Base-by-base conservation (phyloP, 2,888 invertebrate genomes). In the Buathra laborator region DNA sequence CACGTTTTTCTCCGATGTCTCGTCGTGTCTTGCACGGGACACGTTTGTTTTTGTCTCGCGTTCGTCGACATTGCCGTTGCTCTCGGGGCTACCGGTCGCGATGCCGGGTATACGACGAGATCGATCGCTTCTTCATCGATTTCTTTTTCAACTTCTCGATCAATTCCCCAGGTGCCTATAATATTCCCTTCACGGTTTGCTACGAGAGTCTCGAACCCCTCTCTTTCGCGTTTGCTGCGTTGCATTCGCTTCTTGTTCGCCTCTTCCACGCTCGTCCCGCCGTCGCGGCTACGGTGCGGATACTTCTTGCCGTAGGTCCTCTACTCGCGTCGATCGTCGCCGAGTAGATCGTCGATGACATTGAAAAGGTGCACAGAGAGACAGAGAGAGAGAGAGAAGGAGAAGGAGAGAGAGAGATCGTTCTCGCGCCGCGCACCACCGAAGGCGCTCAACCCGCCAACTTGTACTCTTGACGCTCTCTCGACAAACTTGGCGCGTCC, bases 41-140 rank as follows among this genome's bases (percentile, higher is more conserved):
- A 59, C 14, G 32, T 59, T 62, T 59, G 44, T 43, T 71, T 37
- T 32, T 16, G 85, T 86, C 81, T 85, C 79, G 78, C 84, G 84
- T 83, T 84, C 84, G 82, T 89, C 86, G 88, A 88, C 87, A 83
- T 86, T 80, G 78, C 87, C 86, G 82, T 77, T 24, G 24, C 24
- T 24, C 24, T 66, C 71, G 71, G 84, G 75, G 68, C 77, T 3
- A 24, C 72, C 83, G 66, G 4, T 78, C 81, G 80, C 56, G 79
- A 85, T 84, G 82, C 67, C 68, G 32, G 37, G 64, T 37, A 77
- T 37, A 77, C 76, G 71, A 71, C 64, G 72, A 70, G 75, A 78
- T 83, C 67, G 82, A 78, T 83, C 70, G 82, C 72, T 77, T 67
- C 70, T 78, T 83, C 67, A 72, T 48, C 78, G 79, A 84, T 80